Evolutionary conservation across 2,888 invertebrate genomes (phyloP).

Genomic region (Apotomis betuletana): DNA sequence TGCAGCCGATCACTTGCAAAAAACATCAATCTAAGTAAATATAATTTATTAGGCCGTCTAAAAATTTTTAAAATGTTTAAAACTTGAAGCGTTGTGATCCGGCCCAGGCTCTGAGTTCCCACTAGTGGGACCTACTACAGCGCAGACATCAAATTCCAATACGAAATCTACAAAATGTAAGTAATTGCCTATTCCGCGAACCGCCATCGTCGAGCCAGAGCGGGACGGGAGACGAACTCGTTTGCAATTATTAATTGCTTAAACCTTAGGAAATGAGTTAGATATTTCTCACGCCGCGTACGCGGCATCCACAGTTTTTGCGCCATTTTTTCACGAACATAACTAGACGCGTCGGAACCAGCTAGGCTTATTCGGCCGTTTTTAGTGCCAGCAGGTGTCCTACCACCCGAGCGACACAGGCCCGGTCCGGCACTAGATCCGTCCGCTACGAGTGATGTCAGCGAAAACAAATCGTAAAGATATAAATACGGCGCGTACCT

Average conservation of each 20-base stretch:
- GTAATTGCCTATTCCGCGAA: slow-evolving; percentile 34
- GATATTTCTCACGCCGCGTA: slow-evolving; percentile 41
- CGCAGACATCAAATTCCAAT: slow-evolving; percentile 31
- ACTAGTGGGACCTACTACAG: slow-evolving; percentile 4
- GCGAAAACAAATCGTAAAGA: slow-evolving; percentile 18
- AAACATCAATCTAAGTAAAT: too few relatives aligned
- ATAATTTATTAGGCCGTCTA: too few relatives aligned
- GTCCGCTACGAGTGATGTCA: slow-evolving; percentile 18
- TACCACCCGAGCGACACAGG: slow-evolving; percentile 12
- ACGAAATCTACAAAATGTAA: slow-evolving; percentile 34
- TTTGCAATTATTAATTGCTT: slow-evolving; percentile 42
- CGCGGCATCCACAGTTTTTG: slow-evolving; percentile 42
- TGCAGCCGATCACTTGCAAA: too few relatives aligned
- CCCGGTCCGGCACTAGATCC: background rate
- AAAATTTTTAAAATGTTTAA: too few relatives aligned
- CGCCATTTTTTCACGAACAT: slow-evolving; percentile 44
- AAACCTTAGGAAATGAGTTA: slow-evolving; percentile 38
- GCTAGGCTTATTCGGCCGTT: slow-evolving; percentile 34
- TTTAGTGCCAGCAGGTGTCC: slow-evolving; percentile 40
- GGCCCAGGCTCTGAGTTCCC: background rate
- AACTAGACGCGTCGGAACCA: slow-evolving; percentile 52
- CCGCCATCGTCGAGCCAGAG: slow-evolving; percentile 22
- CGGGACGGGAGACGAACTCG: slow-evolving; percentile 28
- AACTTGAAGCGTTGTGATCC: too few relatives aligned
- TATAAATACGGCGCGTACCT: slow-evolving; percentile 19